Evolutionary conservation across 1,140 invertebrate species (phyloP), one percentile per base, ranked within the genome.

Genomic region (Phortica variegata): DNA sequence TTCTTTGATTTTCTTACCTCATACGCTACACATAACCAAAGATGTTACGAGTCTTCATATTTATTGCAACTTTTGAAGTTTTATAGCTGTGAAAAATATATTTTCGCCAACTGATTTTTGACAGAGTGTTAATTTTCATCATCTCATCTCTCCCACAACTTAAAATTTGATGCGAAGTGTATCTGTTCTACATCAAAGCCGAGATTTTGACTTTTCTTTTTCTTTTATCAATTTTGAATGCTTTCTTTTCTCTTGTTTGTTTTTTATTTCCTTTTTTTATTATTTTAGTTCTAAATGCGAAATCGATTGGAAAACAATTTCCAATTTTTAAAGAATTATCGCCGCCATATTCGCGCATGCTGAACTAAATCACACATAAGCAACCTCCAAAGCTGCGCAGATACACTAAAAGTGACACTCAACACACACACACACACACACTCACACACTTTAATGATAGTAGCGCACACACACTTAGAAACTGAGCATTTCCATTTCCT

Each of bases 221-320:
- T 21, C 20, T 16, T n/a, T n/a, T n/a, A n/a, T n/a, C n/a, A n/a
- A n/a, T n/a, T n/a, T n/a, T n/a, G n/a, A n/a, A n/a, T n/a, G n/a
- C 21, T 41, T 16, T 36, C 26, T 37, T 31, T 19, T 17, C 10
- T 21, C 17, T 32, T 31, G 42, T 44, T 17, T 48, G 50, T 52
- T 52, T 56, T 49, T 65, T 39, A 60, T 63, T 65, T 68, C 60
- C 47, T 69, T 66, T 65, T 62, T 66, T 53, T n/a, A n/a, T n/a
- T n/a, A n/a, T n/a, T n/a, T n/a, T n/a, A n/a, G 38, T 4, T 58
- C 65, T 73, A 70, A 73, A 73, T 72, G 71, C 61, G 72, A 72
- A 74, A 74, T 74, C 72, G 71, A 74, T 74, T 74, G 71, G 66
- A 74, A 74, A 74, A 74, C 72, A 74, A 74, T 74, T 74, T 74